phyloP scores from a whole-genome alignment of 2,113 vertebrate species.

The Mohoua ochrocephala region DNA sequence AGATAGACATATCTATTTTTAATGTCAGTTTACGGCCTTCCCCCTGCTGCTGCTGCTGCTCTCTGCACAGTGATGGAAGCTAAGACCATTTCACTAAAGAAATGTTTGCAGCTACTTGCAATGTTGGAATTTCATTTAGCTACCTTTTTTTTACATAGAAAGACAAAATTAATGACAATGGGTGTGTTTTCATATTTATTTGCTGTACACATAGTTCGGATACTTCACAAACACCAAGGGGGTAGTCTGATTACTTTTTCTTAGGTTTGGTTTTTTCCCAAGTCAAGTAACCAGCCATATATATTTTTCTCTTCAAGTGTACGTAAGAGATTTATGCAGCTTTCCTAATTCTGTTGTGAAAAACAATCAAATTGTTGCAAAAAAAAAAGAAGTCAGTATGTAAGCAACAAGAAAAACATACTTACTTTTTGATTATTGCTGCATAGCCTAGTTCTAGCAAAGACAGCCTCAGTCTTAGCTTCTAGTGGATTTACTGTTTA shows the following conservation, averaged over 20 bases:
- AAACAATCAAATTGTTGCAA: background rate
- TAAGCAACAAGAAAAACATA: background rate
- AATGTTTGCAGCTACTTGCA: background rate
- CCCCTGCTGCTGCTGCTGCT: background rate
- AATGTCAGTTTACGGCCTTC: background rate
- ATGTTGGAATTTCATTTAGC: background rate
- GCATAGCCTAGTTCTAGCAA: background rate
- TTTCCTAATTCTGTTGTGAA: background rate
- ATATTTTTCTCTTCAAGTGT: background rate
- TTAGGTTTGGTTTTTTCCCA: background rate
- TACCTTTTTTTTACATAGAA: background rate
- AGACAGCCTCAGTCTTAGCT: background rate
- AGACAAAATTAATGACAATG: background rate
- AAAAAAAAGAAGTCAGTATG: background rate
- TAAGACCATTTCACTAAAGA: background rate
- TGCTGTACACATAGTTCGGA: background rate
- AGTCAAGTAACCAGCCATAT: background rate
- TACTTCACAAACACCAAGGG: background rate
- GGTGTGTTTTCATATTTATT: background rate
- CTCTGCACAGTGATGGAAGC: background rate
- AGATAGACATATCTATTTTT: background rate
- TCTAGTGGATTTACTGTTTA: background rate
- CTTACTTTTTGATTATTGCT: background rate
- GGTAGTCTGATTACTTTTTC: background rate
- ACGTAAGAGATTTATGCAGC: background rate